Evolutionary conservation across 2,888 invertebrate genomes (phyloP).

Genomic region (Ashinkailepas kermadecensis): DNA sequence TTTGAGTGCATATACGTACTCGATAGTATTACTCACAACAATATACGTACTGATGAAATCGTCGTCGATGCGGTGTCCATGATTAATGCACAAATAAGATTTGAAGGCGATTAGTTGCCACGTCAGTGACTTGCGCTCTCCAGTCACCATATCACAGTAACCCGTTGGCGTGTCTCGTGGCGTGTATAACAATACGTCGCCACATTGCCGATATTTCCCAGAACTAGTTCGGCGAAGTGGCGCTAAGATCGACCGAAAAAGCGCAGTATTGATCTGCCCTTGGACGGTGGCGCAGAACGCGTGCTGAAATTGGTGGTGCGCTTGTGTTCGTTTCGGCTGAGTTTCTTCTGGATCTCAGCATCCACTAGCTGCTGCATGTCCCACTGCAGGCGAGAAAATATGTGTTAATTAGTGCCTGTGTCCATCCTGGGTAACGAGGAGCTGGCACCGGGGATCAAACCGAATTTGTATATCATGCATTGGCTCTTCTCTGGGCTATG

Average conservation of each 20-base stretch:
- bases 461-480: too few relatives aligned
- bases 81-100: too few relatives aligned
- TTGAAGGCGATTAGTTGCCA: too few relatives aligned
- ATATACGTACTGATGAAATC: too few relatives aligned
- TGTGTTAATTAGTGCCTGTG: too few relatives aligned
- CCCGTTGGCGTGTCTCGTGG: not conserved
- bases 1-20: too few relatives aligned
- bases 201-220: not conserved
- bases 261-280: not conserved
- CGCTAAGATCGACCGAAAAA: not conserved
- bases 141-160: not conserved
- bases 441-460: too few relatives aligned
- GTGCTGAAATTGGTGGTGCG: not conserved
- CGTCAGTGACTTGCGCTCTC: too few relatives aligned
- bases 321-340: constrained; percentile 40
- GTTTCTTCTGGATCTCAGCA: constrained; percentile 79
- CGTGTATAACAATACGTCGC: not conserved
- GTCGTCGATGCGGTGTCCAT: too few relatives aligned
- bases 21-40: too few relatives aligned
- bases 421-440: too few relatives aligned
- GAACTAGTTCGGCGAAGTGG: not conserved
- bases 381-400: constrained; percentile 53
- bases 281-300: not conserved
- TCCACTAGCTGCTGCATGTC: constrained; percentile 89
- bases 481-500: too few relatives aligned